phyloP scores from a whole-genome alignment of 1,140 invertebrate genomes.

The Platorchestia sp. region DNA sequence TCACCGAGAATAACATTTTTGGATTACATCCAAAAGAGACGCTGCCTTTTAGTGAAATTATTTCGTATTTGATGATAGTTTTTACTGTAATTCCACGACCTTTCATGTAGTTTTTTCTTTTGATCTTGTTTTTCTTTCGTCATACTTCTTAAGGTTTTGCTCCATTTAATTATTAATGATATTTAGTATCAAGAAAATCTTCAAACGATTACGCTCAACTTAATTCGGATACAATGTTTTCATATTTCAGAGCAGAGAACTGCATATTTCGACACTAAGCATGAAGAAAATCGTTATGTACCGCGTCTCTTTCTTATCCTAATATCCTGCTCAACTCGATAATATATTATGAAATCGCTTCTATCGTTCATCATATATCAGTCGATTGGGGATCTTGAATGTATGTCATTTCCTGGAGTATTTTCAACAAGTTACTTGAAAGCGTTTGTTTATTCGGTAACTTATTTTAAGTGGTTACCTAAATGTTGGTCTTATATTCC shows the following conservation, averaged over 20 bases:
- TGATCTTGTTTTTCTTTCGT: not conserved
- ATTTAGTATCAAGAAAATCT: not conserved
- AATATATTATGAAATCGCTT: not conserved
- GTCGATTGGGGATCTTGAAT: too few relatives aligned
- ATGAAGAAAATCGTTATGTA: not conserved
- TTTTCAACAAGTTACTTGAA: too few relatives aligned
- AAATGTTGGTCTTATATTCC: too few relatives aligned
- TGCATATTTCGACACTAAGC: not conserved
- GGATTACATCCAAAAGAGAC: too few relatives aligned
- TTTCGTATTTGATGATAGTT: not conserved
- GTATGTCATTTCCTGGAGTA: too few relatives aligned
- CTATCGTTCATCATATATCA: too few relatives aligned
- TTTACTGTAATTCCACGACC: too few relatives aligned
- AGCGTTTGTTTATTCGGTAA: too few relatives aligned
- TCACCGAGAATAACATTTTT: not conserved
- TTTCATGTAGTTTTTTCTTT: not conserved
- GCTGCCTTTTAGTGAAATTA: not conserved
- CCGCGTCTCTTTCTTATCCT: not conserved
- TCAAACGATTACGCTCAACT: not conserved
- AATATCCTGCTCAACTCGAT: not conserved
- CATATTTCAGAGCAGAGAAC: not conserved
- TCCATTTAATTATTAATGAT: not conserved
- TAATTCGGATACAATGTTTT: not conserved
- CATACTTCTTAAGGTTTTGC: not conserved
- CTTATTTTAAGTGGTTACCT: too few relatives aligned